Evolutionary conservation across 2,888 invertebrate genomes (phyloP).

Genomic region (Phyllotreta striolata): DNA sequence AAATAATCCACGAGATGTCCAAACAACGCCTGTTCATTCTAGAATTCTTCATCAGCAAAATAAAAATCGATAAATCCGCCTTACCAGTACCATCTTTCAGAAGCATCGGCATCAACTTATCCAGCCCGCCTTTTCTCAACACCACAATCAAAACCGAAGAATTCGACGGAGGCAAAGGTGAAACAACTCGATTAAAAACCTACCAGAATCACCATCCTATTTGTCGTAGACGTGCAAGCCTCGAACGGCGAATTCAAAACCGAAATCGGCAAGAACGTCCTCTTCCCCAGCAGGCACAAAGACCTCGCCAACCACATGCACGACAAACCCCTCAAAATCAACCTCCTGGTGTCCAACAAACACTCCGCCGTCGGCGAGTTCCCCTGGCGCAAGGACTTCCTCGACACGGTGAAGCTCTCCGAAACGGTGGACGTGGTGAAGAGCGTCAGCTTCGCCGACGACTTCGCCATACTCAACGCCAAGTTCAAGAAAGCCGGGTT

Average conservation of each 20-base stretch:
- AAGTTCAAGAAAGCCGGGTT: conserved; percentile 61
- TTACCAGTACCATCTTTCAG: conserved; percentile 59
- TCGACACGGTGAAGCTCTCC: conserved; percentile 62
- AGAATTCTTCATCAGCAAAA: conserved; percentile 67
- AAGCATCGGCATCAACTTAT: conserved; percentile 62
- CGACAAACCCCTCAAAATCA: conserved; percentile 64
- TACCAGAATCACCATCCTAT: not conserved
- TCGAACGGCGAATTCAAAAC: conserved; percentile 3
- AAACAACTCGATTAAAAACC: not conserved
- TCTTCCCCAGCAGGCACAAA: conserved; percentile 60
- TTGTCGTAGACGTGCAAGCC: conserved; percentile 6
- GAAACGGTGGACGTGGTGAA: conserved; percentile 50
- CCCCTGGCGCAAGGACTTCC: conserved; percentile 64
- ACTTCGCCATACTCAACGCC: conserved; percentile 29
- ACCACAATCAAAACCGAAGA: conserved; percentile 58
- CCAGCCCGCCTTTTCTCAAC: conserved; percentile 63
- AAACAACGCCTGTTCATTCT: conserved; percentile 66
- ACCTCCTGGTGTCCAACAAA: conserved; percentile 63
- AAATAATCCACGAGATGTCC: not conserved
- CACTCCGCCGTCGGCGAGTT: conserved; percentile 61
- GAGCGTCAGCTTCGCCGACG: conserved; percentile 49
- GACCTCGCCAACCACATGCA: conserved; percentile 61
- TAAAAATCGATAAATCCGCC: conserved; percentile 59
- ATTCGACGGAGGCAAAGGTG: conserved; percentile 17
- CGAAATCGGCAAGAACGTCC: conserved; percentile 63